Evolutionary conservation across 2,113 vertebrate species (phyloP).

Genomic region (Pandion haliaetus): DNA sequence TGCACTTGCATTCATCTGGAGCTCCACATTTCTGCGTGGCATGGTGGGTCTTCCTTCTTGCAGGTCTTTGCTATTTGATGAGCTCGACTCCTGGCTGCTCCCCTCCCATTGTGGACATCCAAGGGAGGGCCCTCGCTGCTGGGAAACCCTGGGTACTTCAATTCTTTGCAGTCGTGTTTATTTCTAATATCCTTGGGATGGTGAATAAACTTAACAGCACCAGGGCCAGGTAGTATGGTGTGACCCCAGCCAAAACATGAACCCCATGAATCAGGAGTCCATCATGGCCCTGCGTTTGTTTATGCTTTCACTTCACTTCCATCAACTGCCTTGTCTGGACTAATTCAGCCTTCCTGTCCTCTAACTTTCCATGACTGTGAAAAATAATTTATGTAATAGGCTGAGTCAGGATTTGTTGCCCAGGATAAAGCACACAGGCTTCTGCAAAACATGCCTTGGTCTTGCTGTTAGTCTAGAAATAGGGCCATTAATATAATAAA

Average conservation of each 20-base stretch:
- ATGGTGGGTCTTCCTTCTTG: background rate
- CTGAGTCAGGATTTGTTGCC: constrained; percentile 15
- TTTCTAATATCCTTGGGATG: background rate
- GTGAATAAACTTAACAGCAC: background rate
- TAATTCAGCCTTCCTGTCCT: background rate
- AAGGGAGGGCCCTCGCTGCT: background rate
- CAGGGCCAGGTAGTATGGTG: background rate
- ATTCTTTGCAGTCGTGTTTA: background rate
- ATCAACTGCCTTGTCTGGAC: background rate
- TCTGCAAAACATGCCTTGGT: background rate
- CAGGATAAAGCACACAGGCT: background rate
- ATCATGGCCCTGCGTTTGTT: background rate
- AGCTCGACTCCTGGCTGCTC: background rate
- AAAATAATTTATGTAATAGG: constrained; percentile 24
- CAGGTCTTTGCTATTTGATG: background rate
- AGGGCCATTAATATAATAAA: background rate
- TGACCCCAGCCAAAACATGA: background rate
- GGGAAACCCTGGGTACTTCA: background rate
- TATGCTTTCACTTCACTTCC: background rate
- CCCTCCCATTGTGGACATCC: background rate
- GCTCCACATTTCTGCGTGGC: background rate
- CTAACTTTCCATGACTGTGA: background rate
- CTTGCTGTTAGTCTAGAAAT: background rate
- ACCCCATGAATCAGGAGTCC: background rate
- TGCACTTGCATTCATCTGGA: background rate